Evolutionary conservation across 2,113 vertebrate species (phyloP).

Genomic region (Crotalus helleri): DNA sequence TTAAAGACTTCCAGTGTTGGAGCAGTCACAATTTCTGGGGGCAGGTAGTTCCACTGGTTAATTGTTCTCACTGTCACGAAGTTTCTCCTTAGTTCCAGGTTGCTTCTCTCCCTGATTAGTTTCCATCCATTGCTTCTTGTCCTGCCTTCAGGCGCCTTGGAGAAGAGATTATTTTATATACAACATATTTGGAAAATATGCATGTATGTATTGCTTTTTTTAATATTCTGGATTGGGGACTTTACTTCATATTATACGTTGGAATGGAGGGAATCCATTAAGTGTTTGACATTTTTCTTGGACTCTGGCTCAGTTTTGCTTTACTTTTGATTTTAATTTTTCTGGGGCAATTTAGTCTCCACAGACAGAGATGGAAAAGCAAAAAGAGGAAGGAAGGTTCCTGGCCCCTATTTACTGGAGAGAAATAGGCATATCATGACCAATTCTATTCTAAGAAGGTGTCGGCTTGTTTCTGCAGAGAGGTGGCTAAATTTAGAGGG

Average conservation of each 20-base stretch:
- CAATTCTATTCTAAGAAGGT: slow-evolving; percentile 71
- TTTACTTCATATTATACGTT: not conserved
- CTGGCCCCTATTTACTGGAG: slow-evolving; percentile 47
- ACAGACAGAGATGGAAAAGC: not conserved
- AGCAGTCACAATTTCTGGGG: too few species aligned
- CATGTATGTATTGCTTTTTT: not conserved
- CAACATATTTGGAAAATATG: not conserved
- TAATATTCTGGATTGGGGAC: not conserved
- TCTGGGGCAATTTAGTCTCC: not conserved
- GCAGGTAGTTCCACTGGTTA: too few species aligned
- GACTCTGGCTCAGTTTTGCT: not conserved
- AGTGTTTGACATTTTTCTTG: too few species aligned
- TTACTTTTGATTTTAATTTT: not conserved
- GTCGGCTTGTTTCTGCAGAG: slow-evolving; percentile 42
- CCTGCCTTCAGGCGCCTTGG: too few species aligned
- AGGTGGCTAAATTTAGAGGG: slow-evolving; percentile 71
- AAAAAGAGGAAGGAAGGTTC: accelerated
- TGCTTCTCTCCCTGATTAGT: too few species aligned
- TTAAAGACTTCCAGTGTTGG: too few species aligned
- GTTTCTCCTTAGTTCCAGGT: too few species aligned
- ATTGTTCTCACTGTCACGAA: too few species aligned
- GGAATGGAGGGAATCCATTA: not conserved
- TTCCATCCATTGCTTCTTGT: too few species aligned
- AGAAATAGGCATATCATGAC: slow-evolving; percentile 30
- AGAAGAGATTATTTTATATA: too few species aligned